Percentiles rank a stretch among this genome's conserved stretches.
phyloP scores from a whole-genome alignment of 2,797 vertebrate genomes.

The Botia kubotai region DNA sequence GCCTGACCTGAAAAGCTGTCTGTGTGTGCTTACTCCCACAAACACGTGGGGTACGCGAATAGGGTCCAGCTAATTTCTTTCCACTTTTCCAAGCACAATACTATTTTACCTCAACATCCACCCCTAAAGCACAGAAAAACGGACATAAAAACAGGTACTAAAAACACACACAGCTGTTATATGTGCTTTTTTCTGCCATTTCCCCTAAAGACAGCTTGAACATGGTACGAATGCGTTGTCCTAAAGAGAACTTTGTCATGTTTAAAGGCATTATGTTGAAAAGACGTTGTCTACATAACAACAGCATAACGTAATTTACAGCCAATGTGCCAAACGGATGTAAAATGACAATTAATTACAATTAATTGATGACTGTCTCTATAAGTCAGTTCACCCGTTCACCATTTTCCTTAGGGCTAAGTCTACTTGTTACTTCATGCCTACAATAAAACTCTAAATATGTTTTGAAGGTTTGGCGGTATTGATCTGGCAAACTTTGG shows the following conservation, averaged over 20 bases:
- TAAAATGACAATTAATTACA: neutral
- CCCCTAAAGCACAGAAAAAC: conserved; percentile 69
- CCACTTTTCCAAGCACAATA: conserved; percentile 76
- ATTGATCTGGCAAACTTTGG: neutral
- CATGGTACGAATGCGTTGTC: neutral
- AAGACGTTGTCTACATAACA: conserved; percentile 59
- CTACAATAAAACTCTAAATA: neutral
- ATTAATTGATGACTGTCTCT: neutral
- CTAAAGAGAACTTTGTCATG: conserved; percentile 12
- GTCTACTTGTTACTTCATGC: too few relatives aligned
- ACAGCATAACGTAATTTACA: conserved; percentile 65
- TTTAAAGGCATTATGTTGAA: conserved; percentile 57
- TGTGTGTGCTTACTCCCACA: neutral
- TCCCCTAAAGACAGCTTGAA: neutral
- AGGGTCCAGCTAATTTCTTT: conserved; percentile 69
- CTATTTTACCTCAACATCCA: conserved; percentile 58
- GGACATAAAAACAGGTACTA: conserved; percentile 67
- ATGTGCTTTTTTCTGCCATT: conserved; percentile 27
- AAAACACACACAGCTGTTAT: conserved; percentile 65
- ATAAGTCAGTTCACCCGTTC: neutral
- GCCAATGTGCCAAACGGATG: conserved; percentile 52
- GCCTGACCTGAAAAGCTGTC: neutral
- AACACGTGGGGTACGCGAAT: conserved; percentile 42
- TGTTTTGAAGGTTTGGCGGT: neutral
- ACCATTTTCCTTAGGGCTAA: neutral